These are phyloP conservation scores for Anaspis maculata DNA, from an alignment of 2,888 invertebrate genomes.

Conservation along the genomic window DNA sequence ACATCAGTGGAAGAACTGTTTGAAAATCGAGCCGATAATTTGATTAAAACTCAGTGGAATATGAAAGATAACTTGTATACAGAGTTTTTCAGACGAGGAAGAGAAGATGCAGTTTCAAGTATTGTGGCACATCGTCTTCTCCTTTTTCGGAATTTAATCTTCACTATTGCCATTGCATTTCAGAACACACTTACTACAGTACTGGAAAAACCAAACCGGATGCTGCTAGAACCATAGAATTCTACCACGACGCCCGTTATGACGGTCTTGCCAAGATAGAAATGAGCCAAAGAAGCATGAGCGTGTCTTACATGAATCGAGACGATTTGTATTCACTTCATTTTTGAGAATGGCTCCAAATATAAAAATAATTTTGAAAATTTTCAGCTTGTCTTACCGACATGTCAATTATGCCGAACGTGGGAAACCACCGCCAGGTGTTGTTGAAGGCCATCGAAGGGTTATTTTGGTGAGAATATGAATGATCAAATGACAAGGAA, in stretches of 20 bases:
- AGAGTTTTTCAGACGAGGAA: constrained; percentile 58
- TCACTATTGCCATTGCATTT: too few species aligned
- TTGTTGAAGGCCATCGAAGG: constrained; percentile 30
- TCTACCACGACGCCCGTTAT: constrained; percentile 52
- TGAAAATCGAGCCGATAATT: constrained; percentile 56
- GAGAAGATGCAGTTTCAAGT: constrained; percentile 64
- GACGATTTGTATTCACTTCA: constrained; percentile 38
- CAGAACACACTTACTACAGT: constrained; percentile 39
- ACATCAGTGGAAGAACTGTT: constrained; percentile 52
- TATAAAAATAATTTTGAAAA: neutral
- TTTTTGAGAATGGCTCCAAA: too few species aligned
- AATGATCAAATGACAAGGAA: too few species aligned
- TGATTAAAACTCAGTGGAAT: constrained; percentile 49
- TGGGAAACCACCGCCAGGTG: constrained; percentile 29
- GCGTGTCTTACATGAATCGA: constrained; percentile 51
- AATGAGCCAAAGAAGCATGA: constrained; percentile 46
- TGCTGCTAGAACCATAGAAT: constrained; percentile 41
- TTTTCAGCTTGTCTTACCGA: constrained; percentile 34
- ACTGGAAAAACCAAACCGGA: constrained; percentile 19
- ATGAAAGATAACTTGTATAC: constrained; percentile 45
- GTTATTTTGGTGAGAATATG: constrained; percentile 35
- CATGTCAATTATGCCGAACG: constrained; percentile 36
- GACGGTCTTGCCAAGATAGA: constrained; percentile 61
- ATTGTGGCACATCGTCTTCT: too few species aligned
- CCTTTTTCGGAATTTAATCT: too few species aligned